A percentile compares a stretch with the other conserved stretches of the same genome.
Evolutionary conservation across 2,888 invertebrate genomes (phyloP).

Genomic region (Diaphora mendica): DNA sequence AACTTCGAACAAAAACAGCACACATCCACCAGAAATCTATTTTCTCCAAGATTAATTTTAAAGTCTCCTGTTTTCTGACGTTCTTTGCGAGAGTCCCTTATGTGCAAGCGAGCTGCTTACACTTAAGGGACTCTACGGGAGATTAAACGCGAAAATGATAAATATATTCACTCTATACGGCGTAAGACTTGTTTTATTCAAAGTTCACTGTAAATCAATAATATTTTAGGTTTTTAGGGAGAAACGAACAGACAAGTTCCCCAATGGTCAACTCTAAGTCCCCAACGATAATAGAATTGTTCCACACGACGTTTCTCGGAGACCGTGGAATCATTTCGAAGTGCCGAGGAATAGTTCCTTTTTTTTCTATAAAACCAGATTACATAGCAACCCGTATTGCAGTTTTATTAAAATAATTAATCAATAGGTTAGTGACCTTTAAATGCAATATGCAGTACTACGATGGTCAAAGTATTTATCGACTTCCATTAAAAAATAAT

Average conservation of each 20-base stretch:
- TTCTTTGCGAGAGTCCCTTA: no score
- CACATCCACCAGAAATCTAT: not conserved
- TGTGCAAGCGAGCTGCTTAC: no score
- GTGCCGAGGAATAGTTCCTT: no score
- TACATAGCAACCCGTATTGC: not conserved
- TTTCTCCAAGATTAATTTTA: not conserved
- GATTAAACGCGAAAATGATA: no score
- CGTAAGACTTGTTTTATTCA: no score
- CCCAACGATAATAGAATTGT: not conserved
- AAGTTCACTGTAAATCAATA: no score
- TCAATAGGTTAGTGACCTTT: slow-evolving; percentile 10
- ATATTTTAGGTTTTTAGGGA: no score
- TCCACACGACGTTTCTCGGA: no score
- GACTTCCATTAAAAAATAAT: not conserved
- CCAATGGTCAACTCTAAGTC: not conserved
- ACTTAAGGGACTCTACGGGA: no score
- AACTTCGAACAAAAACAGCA: not conserved
- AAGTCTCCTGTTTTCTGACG: not conserved
- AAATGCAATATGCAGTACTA: no score
- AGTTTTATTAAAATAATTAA: not conserved
- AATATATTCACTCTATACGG: no score
- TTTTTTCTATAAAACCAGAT: not conserved
- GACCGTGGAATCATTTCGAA: no score
- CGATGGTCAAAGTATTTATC: not conserved
- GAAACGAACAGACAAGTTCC: not conserved